phyloP scores from a whole-genome alignment of 2,113 vertebrate genomes.

The Urocitellus parryii region DNA sequence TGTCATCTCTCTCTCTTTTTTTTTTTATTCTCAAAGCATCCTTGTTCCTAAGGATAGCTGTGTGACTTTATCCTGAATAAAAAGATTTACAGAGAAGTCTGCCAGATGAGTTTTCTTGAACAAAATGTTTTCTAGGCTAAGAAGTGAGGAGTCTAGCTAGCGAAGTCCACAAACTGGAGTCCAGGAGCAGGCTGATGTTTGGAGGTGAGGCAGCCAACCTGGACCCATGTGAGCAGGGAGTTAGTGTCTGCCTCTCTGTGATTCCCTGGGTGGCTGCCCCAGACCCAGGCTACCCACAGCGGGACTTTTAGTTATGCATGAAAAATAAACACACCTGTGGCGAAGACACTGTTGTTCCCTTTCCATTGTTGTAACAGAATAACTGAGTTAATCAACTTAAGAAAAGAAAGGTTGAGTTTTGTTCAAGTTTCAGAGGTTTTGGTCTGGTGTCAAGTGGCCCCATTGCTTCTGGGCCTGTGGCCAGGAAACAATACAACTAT shows the following conservation, averaged over 20 bases:
- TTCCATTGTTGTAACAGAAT: neutral
- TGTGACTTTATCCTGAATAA: neutral
- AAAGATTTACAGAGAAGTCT: neutral
- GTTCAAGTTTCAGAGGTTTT: neutral
- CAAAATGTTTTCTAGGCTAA: neutral
- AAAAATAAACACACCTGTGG: neutral
- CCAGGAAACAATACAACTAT: neutral
- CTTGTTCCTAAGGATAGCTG: neutral
- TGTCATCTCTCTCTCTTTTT: neutral
- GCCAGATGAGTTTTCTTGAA: neutral
- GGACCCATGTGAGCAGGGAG: neutral
- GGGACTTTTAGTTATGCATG: neutral
- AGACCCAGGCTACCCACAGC: no score
- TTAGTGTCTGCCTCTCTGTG: neutral
- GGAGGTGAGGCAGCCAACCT: neutral
- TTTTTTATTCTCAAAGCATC: neutral
- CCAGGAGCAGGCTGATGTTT: neutral
- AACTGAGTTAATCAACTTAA: neutral
- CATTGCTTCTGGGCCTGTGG: neutral
- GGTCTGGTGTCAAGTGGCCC: neutral
- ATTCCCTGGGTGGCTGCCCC: neutral
- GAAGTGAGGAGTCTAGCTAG: neutral
- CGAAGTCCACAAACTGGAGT: neutral
- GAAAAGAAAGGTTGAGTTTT: neutral
- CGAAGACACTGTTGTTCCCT: neutral